phyloP scores from a whole-genome alignment of 2,113 vertebrate species.

The Gavialis gangeticus region DNA sequence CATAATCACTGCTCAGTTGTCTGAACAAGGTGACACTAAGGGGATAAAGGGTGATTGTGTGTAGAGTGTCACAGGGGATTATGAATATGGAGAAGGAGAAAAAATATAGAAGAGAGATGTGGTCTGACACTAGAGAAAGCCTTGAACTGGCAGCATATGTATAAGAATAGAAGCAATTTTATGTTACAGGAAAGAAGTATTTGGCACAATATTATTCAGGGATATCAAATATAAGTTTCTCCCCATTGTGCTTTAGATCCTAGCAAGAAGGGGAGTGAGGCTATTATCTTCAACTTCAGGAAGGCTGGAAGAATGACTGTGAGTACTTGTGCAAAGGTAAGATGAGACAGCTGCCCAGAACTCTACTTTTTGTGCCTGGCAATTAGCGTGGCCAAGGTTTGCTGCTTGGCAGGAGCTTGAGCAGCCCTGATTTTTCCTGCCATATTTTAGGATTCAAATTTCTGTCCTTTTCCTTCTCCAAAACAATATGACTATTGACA shows the following conservation, averaged over 20 bases:
- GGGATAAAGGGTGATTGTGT: accelerated
- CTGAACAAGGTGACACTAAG: background rate
- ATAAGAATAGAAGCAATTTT: background rate
- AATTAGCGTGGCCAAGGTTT: background rate
- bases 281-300: background rate
- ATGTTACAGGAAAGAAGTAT: background rate
- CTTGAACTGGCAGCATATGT: accelerated
- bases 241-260: background rate
- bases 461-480: background rate
- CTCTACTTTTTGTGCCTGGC: background rate
- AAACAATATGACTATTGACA: background rate
- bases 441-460: background rate
- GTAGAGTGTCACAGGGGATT: background rate
- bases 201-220: background rate
- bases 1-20: accelerated
- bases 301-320: background rate
- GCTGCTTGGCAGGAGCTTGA: background rate
- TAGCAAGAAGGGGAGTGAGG: background rate
- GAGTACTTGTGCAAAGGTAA: background rate
- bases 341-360: background rate
- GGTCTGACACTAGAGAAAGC: accelerated
- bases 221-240: background rate
- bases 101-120: accelerated
- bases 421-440: background rate
- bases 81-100: background rate